Conservation (phyloP, 2,888 invertebrate species). For the Diplolepis rosae region DNA sequence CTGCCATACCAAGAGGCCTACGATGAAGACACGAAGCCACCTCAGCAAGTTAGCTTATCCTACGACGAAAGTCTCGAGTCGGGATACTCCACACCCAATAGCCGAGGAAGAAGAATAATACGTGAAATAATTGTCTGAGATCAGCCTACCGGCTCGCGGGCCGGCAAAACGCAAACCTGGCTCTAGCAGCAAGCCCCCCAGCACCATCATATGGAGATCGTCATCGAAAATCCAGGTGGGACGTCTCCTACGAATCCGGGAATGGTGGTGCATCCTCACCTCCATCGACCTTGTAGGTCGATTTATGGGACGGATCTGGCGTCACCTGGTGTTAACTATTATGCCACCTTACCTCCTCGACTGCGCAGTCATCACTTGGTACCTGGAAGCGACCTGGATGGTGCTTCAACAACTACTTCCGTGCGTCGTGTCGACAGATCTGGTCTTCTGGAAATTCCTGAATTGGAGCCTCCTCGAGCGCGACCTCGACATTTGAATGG, state of each 20-base stretch:
- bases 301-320: conserved; percentile 44
- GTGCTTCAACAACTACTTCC: conserved; percentile 53
- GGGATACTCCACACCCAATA: conserved; percentile 95
- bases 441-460: conserved; percentile 66
- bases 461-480: conserved; percentile 46
- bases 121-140: conserved; percentile 93
- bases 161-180: conserved; percentile 71
- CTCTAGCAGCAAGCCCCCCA: conserved; percentile 72
- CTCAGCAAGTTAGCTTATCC: conserved; percentile 89
- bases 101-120: conserved; percentile 92
- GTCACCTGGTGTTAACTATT: conserved; percentile 49
- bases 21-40: conserved; percentile 87
- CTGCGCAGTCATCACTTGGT: conserved; percentile 44
- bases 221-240: conserved; percentile 66
- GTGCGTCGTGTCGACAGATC: conserved; percentile 67
- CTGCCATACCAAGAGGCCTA: conserved; percentile 88
- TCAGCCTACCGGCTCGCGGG: conserved; percentile 71
- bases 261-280: conserved; percentile 45
- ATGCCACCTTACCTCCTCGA: conserved; percentile 55
- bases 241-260: conserved; percentile 43
- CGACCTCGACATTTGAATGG: conserved; percentile 32
- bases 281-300: conserved; percentile 41
- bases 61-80: conserved; percentile 96
- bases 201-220: conserved; percentile 66
- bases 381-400: conserved; percentile 50